These are phyloP conservation scores for Theretra japonica DNA, from an alignment of 2,888 invertebrate species.

Conservation along the genomic window DNA sequence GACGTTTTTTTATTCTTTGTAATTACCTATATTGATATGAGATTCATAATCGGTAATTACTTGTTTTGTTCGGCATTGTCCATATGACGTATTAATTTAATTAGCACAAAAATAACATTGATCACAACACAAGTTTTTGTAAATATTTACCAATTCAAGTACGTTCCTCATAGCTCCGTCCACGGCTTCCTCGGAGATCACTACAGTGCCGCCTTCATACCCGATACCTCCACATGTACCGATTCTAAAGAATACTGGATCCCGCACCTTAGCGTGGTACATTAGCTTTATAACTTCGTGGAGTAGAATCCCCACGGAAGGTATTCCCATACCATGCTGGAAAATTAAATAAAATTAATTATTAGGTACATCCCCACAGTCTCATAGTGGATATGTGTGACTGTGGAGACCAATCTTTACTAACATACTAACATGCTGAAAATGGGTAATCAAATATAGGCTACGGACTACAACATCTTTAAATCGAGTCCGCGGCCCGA, in stretches of 20 bases:
- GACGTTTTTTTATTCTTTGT: no score
- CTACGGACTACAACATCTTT: no score
- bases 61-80: neutral
- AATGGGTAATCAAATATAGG: no score
- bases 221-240: constrained; percentile 98
- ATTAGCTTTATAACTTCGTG: constrained; percentile 98
- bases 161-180: constrained; percentile 93
- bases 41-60: neutral
- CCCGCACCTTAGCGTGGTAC: constrained; percentile 92
- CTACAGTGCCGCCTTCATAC: constrained; percentile 95
- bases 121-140: neutral
- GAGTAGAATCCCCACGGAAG: constrained; percentile 97
- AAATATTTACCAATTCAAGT: constrained; percentile 90
- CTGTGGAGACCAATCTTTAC: no score
- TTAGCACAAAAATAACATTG: neutral
- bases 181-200: constrained; percentile 96
- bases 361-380: neutral
- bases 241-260: constrained; percentile 96
- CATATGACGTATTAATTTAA: neutral
- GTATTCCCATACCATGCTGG: constrained; percentile 99
- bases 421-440: no score
- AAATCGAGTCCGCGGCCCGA: no score
- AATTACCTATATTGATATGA: neutral
- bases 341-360: constrained; percentile 35
- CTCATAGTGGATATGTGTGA: no score